These are phyloP conservation scores for Syncerus caffer DNA, from an alignment of 2,797 vertebrate species.

Conservation along the genomic window DNA sequence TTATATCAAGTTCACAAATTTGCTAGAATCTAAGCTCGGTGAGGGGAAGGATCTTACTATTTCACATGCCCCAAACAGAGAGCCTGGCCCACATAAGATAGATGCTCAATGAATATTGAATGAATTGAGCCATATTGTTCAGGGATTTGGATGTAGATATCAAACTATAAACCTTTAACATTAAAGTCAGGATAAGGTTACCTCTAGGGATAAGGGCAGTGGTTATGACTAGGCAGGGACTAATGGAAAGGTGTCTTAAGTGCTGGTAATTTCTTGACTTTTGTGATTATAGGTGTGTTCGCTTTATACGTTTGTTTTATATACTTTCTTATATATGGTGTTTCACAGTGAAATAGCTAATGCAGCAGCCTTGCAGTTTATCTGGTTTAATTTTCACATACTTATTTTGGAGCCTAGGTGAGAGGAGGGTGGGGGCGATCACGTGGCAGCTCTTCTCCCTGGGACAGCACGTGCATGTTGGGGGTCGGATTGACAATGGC, in stretches of 20 bases:
- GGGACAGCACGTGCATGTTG: background rate
- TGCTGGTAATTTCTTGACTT: background rate
- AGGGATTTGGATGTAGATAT: background rate
- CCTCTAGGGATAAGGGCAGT: background rate
- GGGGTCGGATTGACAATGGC: background rate
- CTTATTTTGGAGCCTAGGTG: background rate
- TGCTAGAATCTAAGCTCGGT: background rate
- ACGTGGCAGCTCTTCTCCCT: accelerated
- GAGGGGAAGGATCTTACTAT: background rate
- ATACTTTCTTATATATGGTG: background rate
- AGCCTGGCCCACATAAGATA: background rate
- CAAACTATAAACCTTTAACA: background rate
- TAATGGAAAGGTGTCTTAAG: background rate
- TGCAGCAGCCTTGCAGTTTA: background rate
- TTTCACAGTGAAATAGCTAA: background rate
- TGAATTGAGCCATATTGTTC: background rate
- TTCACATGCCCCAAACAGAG: background rate
- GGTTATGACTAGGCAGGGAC: background rate
- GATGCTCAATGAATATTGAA: background rate
- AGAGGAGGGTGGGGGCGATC: background rate
- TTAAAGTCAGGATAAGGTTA: background rate
- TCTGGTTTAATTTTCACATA: background rate
- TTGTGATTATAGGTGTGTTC: background rate
- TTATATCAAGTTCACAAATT: background rate
- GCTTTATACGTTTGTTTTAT: background rate